A percentile compares a stretch with the other conserved stretches of the same genome.
These are phyloP conservation scores for Drosophila orosa DNA, from an alignment of 1,140 invertebrate species.

Conservation along the genomic window DNA sequence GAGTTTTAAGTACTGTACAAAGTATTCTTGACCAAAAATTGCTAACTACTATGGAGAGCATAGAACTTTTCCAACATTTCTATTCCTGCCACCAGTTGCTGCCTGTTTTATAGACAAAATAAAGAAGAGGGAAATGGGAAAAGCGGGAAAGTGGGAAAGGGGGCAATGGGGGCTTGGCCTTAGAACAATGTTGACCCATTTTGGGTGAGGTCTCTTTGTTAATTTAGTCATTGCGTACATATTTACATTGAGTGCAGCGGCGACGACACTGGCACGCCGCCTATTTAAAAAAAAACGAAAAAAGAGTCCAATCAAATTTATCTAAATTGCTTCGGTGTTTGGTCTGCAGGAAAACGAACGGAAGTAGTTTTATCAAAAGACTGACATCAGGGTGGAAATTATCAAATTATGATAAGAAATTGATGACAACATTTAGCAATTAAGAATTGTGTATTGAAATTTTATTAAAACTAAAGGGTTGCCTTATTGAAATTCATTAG, in stretches of 20 bases:
- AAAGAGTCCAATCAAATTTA: background rate
- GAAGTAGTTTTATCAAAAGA: background rate
- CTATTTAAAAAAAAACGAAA: background rate
- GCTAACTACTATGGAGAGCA: background rate
- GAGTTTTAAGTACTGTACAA: background rate
- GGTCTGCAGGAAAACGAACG: background rate
- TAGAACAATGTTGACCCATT: slow-evolving; percentile 34
- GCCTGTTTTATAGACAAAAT: background rate
- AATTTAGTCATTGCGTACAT: slow-evolving; percentile 63
- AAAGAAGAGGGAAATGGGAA: background rate
- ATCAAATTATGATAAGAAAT: background rate
- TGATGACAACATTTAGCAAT: background rate
- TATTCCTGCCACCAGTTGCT: slow-evolving; percentile 43
- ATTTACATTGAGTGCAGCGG: slow-evolving; percentile 19
- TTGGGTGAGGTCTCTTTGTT: slow-evolving; percentile 41
- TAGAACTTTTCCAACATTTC: slow-evolving; percentile 31
- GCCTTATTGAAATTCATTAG: background rate
- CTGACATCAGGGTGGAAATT: no score
- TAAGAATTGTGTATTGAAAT: background rate
- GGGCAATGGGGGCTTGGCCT: slow-evolving; percentile 16
- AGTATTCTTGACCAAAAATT: slow-evolving; percentile 17
- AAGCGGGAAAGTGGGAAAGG: background rate
- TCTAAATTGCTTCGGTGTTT: background rate
- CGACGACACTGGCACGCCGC: slow-evolving; percentile 1
- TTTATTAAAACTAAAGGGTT: background rate